These are phyloP conservation scores for Chesias legatella DNA, from an alignment of 2,888 invertebrate genomes.

Conservation along the genomic window DNA sequence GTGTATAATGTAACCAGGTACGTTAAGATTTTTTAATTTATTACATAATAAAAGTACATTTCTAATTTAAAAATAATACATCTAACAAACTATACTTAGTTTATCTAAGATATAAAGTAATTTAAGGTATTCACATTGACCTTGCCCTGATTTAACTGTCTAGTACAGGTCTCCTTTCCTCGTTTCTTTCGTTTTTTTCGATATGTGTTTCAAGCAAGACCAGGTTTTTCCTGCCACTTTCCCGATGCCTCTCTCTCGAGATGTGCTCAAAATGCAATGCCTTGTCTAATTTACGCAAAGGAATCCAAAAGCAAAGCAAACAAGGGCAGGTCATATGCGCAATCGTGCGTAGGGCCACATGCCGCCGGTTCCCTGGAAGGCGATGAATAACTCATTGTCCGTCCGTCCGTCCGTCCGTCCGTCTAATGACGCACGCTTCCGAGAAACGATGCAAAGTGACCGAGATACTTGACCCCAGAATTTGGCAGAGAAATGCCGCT, in stretches of 20 bases:
- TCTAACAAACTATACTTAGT: no score
- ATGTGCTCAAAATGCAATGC: conserved; percentile 8
- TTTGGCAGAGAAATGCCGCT: conserved; percentile 42
- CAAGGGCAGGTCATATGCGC: conserved; percentile 64
- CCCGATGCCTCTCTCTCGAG: no score
- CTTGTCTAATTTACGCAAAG: conserved; percentile 19
- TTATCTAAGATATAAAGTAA: no score
- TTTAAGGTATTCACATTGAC: no score
- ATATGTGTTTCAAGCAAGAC: conserved; percentile 7
- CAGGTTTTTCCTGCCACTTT: no score
- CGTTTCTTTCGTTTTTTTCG: no score
- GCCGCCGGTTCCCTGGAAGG: conserved; percentile 72
- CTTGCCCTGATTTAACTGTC: no score
- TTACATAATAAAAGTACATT: no score
- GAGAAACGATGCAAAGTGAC: conserved; percentile 65
- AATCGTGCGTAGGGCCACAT: conserved; percentile 74
- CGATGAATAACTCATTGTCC: conserved; percentile 80
- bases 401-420: conserved; percentile 70
- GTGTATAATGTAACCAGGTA: no score
- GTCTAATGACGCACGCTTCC: conserved; percentile 77
- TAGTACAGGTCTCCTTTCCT: no score
- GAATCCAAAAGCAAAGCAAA: conserved; percentile 50
- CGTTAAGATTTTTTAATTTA: no score
- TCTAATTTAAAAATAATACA: no score
- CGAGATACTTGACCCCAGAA: conserved; percentile 68